Evolutionary conservation across 53 echinoderm and acorn worm species (phyloP).

Genomic region (Patiria pectinifera): DNA sequence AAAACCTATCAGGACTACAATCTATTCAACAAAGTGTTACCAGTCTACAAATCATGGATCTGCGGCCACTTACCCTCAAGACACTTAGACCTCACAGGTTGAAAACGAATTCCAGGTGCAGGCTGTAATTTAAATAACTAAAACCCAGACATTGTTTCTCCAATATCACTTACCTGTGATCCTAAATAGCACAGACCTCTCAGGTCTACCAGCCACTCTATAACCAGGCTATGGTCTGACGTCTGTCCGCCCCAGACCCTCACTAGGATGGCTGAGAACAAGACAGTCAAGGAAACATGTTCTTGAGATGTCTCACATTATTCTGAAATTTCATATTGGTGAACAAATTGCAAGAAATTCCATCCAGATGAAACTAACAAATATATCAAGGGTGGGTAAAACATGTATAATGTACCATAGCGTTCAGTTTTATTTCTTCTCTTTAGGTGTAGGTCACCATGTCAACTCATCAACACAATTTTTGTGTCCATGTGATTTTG

Average conservation of each 20-base stretch:
- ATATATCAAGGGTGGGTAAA: too few species aligned
- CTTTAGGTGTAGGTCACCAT: too few species aligned
- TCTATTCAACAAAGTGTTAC: background rate
- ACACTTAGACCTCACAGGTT: too few species aligned
- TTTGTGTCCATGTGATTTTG: too few species aligned
- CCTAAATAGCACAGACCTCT: constrained; percentile 84
- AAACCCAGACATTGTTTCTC: background rate
- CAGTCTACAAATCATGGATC: background rate
- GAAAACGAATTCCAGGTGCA: background rate
- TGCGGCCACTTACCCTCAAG: too few species aligned
- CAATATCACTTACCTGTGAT: constrained; percentile 73
- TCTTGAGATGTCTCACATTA: background rate
- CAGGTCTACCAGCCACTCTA: constrained; percentile 89
- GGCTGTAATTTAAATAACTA: background rate
- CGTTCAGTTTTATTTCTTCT: too few species aligned
- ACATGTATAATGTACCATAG: too few species aligned
- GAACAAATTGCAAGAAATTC: too few species aligned
- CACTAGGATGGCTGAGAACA: constrained; percentile 70
- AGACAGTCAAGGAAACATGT: background rate
- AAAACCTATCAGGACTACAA: too few species aligned
- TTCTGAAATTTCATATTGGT: too few species aligned
- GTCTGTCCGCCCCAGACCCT: constrained; percentile 81
- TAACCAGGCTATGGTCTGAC: constrained; percentile 71
- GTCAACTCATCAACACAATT: too few species aligned
- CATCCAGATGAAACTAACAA: too few species aligned